Evolutionary conservation across 2,113 vertebrate genomes (phyloP).

Genomic region (Prinia subflava): DNA sequence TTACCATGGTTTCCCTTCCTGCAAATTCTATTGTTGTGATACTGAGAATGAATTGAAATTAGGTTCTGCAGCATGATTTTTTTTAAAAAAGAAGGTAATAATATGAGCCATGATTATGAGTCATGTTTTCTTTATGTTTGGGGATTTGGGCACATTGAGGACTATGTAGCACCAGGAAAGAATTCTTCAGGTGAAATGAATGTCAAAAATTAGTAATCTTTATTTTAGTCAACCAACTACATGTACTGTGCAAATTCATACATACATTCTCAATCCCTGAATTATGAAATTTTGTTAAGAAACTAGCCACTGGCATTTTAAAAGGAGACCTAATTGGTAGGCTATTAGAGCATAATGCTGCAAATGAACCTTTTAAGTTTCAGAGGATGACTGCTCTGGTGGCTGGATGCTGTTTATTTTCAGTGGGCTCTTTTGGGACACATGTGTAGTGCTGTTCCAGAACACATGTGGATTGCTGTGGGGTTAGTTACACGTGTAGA

Average conservation of each 20-base stretch:
- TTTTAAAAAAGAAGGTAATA: not conserved
- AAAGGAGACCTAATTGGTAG: not conserved
- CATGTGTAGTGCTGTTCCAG: not conserved
- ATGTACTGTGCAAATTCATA: not conserved
- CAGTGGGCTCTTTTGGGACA: not conserved
- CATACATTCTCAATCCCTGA: not conserved
- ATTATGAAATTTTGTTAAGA: not conserved
- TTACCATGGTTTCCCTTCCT: conserved; percentile 81
- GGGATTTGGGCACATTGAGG: not conserved
- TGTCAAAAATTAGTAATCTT: not conserved
- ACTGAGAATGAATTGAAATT: conserved; percentile 63
- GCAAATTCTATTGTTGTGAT: conserved; percentile 71
- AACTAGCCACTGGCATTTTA: not conserved
- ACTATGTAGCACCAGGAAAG: not conserved
- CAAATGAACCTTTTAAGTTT: not conserved
- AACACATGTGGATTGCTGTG: rapidly evolving
- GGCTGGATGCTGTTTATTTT: not conserved
- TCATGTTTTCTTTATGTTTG: conserved; percentile 10
- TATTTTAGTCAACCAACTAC: not conserved
- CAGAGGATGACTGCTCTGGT: not conserved
- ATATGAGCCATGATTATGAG: conserved; percentile 38
- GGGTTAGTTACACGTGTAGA: not conserved
- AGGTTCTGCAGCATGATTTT: conserved; percentile 55
- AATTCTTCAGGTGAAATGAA: conserved; percentile 7
- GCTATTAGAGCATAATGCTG: not conserved